Evolutionary conservation across 1,140 invertebrate genomes (phyloP).

Genomic region (Achroia grisella): DNA sequence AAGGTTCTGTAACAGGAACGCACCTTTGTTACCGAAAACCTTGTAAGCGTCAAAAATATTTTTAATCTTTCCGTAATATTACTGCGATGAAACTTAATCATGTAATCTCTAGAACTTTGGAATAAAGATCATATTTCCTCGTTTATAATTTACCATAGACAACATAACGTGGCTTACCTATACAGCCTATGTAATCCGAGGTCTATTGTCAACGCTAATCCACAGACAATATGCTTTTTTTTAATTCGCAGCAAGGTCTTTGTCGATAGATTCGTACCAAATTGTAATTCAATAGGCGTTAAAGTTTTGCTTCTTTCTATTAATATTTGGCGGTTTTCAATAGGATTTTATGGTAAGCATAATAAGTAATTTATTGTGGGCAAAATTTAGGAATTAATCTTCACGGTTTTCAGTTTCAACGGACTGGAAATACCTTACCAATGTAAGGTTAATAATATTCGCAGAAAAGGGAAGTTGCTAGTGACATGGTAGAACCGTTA

Average conservation of each 20-base stretch:
- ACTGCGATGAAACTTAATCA: not conserved
- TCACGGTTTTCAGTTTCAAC: not conserved
- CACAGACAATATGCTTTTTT: not conserved
- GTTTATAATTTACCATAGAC: not conserved
- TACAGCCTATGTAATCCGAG: not conserved
- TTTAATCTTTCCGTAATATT: not conserved
- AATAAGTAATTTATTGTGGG: not conserved
- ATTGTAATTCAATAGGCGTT: conserved; percentile 1
- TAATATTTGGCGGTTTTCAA: not conserved
- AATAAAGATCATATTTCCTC: not conserved
- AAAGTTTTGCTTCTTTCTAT: not conserved
- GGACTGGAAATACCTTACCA: too few species aligned
- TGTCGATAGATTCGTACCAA: not conserved
- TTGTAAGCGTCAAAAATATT: too few species aligned
- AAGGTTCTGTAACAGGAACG: too few species aligned
- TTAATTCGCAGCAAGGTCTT: not conserved
- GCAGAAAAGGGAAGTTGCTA: too few species aligned
- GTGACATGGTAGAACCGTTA: too few species aligned
- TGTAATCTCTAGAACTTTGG: not conserved
- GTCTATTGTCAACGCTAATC: not conserved
- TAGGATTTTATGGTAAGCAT: conserved; percentile 1
- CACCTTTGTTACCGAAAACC: too few species aligned
- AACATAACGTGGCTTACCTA: not conserved
- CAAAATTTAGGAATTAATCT: not conserved
- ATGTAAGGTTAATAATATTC: too few species aligned